A percentile compares a stretch with the other conserved stretches of the same genome.
These are phyloP conservation scores for Tichodroma muraria DNA, from an alignment of 2,113 vertebrate genomes.

Conservation along the genomic window DNA sequence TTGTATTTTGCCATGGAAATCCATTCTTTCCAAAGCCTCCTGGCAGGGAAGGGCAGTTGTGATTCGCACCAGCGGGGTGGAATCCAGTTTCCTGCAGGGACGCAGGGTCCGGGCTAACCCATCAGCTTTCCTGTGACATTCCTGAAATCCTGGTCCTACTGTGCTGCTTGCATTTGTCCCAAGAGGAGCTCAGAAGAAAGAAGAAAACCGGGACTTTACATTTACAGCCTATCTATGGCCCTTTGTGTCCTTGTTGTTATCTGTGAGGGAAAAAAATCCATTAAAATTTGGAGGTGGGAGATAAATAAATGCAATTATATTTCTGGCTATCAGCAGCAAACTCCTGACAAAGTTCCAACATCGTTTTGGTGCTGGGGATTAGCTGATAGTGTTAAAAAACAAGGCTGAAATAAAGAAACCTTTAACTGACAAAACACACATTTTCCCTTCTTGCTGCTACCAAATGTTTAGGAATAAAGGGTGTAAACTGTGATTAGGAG, in stretches of 20 bases:
- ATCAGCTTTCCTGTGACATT: neutral
- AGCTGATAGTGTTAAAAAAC: neutral
- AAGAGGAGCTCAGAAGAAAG: neutral
- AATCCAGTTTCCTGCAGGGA: neutral
- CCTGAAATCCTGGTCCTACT: neutral
- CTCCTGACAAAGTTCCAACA: neutral
- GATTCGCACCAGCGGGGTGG: neutral
- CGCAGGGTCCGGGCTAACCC: neutral
- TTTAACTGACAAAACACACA: neutral
- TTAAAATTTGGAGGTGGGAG: neutral
- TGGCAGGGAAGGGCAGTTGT: neutral
- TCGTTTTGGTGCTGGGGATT: neutral
- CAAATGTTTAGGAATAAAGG: neutral
- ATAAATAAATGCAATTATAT: neutral
- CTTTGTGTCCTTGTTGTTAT: neutral
- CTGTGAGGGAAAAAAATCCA: neutral
- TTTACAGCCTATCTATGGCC: neutral
- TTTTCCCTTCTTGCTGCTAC: neutral
- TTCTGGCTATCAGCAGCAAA: neutral
- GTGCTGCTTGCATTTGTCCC: neutral
- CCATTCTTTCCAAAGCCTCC: neutral
- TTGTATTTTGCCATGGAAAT: neutral
- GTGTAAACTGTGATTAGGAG: neutral
- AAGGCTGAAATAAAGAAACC: neutral
- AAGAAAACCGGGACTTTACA: neutral